These are phyloP conservation scores for Callimorpha dominula DNA, from an alignment of 2,888 invertebrate species.

Conservation along the genomic window DNA sequence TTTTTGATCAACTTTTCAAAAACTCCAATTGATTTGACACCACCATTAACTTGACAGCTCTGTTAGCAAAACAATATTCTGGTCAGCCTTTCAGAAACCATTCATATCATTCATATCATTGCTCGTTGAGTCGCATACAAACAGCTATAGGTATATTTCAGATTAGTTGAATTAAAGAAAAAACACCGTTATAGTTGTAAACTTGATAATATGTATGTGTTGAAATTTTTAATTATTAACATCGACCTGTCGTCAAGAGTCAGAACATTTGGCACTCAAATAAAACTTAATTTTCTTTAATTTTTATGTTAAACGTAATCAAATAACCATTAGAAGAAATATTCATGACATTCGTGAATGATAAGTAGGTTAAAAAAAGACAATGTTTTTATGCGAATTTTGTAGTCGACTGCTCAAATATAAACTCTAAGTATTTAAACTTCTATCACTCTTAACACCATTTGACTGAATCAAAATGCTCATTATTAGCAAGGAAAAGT, in stretches of 20 bases:
- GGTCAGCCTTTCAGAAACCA: no score
- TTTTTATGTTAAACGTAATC: not conserved
- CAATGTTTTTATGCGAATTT: not conserved
- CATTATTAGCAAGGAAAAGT: conserved; percentile 19
- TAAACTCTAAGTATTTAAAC: not conserved
- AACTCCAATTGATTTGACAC: no score
- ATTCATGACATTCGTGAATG: no score
- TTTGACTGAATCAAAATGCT: conserved; percentile 5
- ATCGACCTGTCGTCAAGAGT: no score
- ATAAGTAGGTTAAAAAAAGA: no score
- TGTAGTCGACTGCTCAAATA: not conserved
- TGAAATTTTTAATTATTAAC: no score
- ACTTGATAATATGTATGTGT: not conserved
- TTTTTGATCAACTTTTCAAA: no score
- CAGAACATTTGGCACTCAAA: not conserved
- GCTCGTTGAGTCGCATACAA: not conserved
- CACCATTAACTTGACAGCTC: no score
- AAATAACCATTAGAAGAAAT: not conserved
- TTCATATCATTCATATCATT: no score
- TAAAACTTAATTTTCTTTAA: not conserved
- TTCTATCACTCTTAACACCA: not conserved
- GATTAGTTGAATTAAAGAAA: not conserved
- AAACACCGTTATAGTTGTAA: not conserved
- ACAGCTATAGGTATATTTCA: not conserved
- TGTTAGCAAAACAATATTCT: no score